phyloP scores from a whole-genome alignment of 2,797 vertebrate genomes.

The Dromococcyx pavoninus region DNA sequence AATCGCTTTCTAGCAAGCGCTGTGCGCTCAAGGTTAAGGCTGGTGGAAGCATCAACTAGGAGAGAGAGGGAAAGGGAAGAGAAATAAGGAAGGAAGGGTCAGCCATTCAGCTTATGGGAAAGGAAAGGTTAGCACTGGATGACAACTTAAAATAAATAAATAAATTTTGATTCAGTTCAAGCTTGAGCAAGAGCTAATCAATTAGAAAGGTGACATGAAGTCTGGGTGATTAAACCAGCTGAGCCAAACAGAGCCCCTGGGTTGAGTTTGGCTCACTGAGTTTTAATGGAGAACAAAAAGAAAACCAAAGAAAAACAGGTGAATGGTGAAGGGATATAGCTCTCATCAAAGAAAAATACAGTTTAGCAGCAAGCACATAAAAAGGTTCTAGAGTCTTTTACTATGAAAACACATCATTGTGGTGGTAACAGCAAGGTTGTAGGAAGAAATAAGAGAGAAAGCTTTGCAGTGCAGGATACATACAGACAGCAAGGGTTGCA shows the following conservation, averaged over 20 bases:
- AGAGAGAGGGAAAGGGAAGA: slow-evolving; percentile 76
- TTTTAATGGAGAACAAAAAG: slow-evolving; percentile 34
- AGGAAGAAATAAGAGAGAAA: background rate
- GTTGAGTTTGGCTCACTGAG: slow-evolving; percentile 35
- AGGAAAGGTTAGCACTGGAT: slow-evolving; percentile 50
- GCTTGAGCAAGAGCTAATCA: slow-evolving; percentile 47
- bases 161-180: slow-evolving; percentile 45
- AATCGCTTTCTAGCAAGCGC: slow-evolving; percentile 92
- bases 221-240: slow-evolving; percentile 23
- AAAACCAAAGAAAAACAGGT: background rate
- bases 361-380: slow-evolving; percentile 8
- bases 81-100: slow-evolving; percentile 74
- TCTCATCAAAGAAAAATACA: slow-evolving; percentile 44
- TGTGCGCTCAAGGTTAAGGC: slow-evolving; percentile 83
- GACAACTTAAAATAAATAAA: slow-evolving; percentile 36
- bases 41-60: slow-evolving; percentile 85
- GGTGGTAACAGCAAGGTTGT: background rate
- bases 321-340: slow-evolving; percentile 9
- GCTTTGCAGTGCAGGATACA: background rate
- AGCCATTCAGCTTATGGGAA: slow-evolving; percentile 54
- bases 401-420: background rate
- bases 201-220: slow-evolving; percentile 11
- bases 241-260: slow-evolving; percentile 38
- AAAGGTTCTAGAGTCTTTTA: background rate
- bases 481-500: background rate